These are phyloP conservation scores for Caenorhabditis drosophilae DNA, from an alignment of 2,888 invertebrate species.

Conservation along the genomic window DNA sequence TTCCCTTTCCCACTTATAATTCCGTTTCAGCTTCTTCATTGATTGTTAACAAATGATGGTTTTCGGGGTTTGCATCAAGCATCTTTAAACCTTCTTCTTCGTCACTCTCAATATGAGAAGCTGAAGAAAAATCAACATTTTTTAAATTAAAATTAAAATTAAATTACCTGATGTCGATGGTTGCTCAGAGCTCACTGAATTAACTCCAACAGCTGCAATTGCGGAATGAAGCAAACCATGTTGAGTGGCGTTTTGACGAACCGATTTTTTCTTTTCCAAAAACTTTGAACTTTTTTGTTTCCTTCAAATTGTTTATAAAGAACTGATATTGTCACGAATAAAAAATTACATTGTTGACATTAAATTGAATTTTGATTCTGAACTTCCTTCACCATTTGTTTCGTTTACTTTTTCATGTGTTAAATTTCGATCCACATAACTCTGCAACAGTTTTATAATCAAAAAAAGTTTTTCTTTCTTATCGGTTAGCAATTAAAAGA, in stretches of 20 bases:
- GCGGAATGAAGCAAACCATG: slow-evolving; percentile 49
- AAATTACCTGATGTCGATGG: slow-evolving; percentile 25
- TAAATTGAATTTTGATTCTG: slow-evolving; percentile 29
- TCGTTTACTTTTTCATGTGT: slow-evolving; percentile 54
- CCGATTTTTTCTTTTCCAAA: slow-evolving; percentile 33
- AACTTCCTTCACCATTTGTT: slow-evolving; percentile 21
- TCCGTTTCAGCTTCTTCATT: slow-evolving; percentile 30
- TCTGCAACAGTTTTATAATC: slow-evolving; percentile 50
- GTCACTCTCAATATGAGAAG: slow-evolving; percentile 20
- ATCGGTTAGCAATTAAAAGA: slow-evolving; percentile 8
- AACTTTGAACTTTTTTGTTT: slow-evolving; percentile 23
- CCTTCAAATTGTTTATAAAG: slow-evolving; percentile 33
- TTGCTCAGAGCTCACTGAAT: slow-evolving; percentile 30
- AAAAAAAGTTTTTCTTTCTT: slow-evolving; percentile 2
- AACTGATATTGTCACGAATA: too few species aligned
- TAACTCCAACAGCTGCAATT: slow-evolving; percentile 48
- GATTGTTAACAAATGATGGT: slow-evolving; percentile 42
- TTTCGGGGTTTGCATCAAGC: slow-evolving; percentile 20
- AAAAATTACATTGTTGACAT: too few species aligned
- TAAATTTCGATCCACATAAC: slow-evolving; percentile 60
- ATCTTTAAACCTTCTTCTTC: slow-evolving; percentile 38
- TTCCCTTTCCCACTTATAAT: too few species aligned
- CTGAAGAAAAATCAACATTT: slow-evolving; percentile 11
- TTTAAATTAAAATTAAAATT: not conserved
- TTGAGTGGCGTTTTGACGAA: slow-evolving; percentile 35